Conservation (phyloP, 2,113 vertebrate genomes). For the Rhea americana region DNA sequence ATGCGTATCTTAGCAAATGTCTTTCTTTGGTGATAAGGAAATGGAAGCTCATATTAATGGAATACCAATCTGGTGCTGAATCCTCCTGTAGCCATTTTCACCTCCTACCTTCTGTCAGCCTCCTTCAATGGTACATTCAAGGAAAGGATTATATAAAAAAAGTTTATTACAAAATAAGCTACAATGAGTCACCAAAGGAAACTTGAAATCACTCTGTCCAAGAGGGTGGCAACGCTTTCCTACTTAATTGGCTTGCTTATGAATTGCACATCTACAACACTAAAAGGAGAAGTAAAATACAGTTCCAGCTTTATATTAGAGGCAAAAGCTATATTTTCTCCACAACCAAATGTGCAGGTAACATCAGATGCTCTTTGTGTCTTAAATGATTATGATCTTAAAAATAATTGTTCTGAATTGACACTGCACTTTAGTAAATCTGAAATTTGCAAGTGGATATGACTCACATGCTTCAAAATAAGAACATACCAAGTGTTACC, state of each 20-base stretch:
- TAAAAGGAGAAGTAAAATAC: constrained; percentile 32
- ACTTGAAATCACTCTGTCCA: constrained; percentile 50
- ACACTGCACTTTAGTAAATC: not conserved
- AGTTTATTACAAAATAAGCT: constrained; percentile 68
- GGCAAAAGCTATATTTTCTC: constrained; percentile 23
- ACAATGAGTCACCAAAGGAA: constrained; percentile 64
- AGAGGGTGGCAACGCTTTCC: constrained; percentile 47
- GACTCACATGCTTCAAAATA: not conserved
- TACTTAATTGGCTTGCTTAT: constrained; percentile 54
- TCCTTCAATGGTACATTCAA: constrained; percentile 59
- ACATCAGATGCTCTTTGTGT: not conserved
- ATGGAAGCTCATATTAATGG: constrained; percentile 40
- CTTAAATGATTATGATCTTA: constrained; percentile 20
- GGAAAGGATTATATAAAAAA: constrained; percentile 57
- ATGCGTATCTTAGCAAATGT: constrained; percentile 8
- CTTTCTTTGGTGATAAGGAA: constrained; percentile 25
- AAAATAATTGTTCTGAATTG: not conserved
- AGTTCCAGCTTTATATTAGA: not conserved
- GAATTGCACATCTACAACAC: constrained; percentile 24
- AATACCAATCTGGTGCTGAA: constrained; percentile 39
- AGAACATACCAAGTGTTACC: not conserved
- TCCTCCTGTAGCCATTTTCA: constrained; percentile 50
- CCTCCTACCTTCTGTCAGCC: constrained; percentile 57
- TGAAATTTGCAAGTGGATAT: not conserved
- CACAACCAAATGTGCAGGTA: constrained; percentile 9